Conservation (phyloP, 2,888 invertebrate species). For the Heliconius erato region DNA sequence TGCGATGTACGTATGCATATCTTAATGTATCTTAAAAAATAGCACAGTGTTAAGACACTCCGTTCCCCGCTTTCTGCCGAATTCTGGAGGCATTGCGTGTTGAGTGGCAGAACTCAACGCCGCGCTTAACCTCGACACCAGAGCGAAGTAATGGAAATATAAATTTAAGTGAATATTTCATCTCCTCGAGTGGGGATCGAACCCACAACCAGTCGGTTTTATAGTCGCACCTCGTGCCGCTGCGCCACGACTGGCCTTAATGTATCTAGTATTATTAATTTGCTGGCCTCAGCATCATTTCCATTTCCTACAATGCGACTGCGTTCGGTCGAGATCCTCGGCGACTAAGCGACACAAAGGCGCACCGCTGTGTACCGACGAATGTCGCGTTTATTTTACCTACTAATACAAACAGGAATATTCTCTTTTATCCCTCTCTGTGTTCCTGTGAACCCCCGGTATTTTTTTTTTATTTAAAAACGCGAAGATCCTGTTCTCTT, state of each 20-base stretch:
- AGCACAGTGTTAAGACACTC: too few species aligned
- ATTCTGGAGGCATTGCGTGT: too few species aligned
- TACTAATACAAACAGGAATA: constrained; percentile 64
- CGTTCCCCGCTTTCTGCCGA: too few species aligned
- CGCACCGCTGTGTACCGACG: constrained; percentile 49
- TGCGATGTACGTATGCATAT: neutral
- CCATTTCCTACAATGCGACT: constrained; percentile 18
- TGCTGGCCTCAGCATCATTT: constrained; percentile 6
- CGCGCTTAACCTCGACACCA: too few species aligned
- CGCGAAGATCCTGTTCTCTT: constrained; percentile 59
- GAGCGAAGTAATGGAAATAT: too few species aligned
- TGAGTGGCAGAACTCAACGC: too few species aligned
- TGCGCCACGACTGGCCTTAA: neutral
- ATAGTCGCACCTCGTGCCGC: too few species aligned
- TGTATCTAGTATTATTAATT: constrained; percentile 17
- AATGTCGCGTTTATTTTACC: constrained; percentile 61
- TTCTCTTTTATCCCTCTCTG: constrained; percentile 62
- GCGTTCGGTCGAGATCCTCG: constrained; percentile 26
- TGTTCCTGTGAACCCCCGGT: constrained; percentile 53
- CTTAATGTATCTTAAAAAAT: too few species aligned
- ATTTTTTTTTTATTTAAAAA: constrained; percentile 62
- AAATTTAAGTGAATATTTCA: too few species aligned
- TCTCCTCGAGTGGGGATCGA: too few species aligned
- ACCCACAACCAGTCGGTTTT: too few species aligned
- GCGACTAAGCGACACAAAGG: constrained; percentile 49